Conservation (phyloP, 2,797 vertebrate genomes). For the Manis javanica region DNA sequence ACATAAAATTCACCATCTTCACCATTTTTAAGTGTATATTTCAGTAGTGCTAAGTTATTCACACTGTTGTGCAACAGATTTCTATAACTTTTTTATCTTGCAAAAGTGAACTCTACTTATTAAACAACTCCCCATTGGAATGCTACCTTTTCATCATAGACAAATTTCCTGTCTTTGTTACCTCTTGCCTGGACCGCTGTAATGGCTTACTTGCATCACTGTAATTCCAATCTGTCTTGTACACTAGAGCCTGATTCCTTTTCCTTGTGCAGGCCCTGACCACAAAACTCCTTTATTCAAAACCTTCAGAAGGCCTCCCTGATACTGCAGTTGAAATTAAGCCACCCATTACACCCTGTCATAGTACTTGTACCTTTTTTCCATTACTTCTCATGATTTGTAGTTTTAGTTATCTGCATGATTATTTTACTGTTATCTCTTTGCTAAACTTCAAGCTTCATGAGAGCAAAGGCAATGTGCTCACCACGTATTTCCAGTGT, state of each 20-base stretch:
- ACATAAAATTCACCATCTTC: conserved; percentile 19
- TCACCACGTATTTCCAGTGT: neutral
- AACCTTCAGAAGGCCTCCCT: neutral
- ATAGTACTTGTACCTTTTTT: neutral
- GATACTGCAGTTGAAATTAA: conserved; percentile 8
- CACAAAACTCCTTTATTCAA: conserved; percentile 6
- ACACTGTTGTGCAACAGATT: neutral
- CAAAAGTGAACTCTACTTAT: conserved; percentile 27
- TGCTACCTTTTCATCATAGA: conserved; percentile 42
- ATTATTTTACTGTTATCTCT: conserved; percentile 17
- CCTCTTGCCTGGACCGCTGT: conserved; percentile 28
- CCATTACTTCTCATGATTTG: neutral
- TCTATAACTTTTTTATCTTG: conserved; percentile 11
- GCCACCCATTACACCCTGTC: neutral
- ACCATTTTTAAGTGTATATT: neutral
- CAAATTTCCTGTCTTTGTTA: conserved; percentile 19
- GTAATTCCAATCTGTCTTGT: conserved; percentile 35
- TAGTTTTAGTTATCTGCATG: neutral
- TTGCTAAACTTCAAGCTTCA: conserved; percentile 21
- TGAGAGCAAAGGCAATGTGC: neutral
- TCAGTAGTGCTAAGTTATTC: conserved; percentile 30
- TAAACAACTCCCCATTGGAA: conserved; percentile 36
- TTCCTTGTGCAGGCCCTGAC: neutral
- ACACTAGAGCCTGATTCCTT: neutral
- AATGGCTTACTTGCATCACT: conserved; percentile 7